Conservation (phyloP, 2,113 vertebrate species). For the Strix aluco region DNA sequence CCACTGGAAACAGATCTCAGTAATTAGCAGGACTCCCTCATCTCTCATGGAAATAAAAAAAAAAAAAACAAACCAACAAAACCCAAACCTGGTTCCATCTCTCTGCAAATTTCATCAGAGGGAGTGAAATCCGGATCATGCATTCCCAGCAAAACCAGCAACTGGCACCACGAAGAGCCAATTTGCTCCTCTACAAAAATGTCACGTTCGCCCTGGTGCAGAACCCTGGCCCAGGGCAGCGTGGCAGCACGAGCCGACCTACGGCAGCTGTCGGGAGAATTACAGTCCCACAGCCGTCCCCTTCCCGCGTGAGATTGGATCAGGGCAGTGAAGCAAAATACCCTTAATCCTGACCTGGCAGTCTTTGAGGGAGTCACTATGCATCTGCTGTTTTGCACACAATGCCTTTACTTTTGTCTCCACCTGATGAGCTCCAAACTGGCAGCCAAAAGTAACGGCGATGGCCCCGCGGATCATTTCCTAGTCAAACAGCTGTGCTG, state of each 20-base stretch:
- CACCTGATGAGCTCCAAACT: neutral
- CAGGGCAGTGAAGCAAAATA: neutral
- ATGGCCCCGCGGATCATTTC: fast-evolving
- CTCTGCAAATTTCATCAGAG: neutral
- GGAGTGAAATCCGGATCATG: neutral
- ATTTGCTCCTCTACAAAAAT: neutral
- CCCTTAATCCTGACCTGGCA: neutral
- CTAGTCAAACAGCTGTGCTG: slow-evolving; percentile 9
- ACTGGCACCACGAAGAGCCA: neutral
- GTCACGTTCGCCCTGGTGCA: fast-evolving
- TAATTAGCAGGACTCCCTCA: neutral
- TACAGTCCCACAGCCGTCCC: neutral
- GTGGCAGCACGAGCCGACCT: fast-evolving
- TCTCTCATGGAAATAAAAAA: neutral
- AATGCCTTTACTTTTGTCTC: neutral
- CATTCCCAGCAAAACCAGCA: neutral
- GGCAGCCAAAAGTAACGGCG: neutral
- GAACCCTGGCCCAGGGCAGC: neutral
- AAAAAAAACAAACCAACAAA: neutral
- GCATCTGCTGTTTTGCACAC: neutral
- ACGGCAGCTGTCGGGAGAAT: neutral
- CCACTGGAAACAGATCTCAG: neutral
- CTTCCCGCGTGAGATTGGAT: fast-evolving
- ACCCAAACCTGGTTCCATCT: neutral
- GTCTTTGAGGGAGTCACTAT: neutral